Conservation (phyloP, 2,888 invertebrate genomes). For the Erebia palarica region DNA sequence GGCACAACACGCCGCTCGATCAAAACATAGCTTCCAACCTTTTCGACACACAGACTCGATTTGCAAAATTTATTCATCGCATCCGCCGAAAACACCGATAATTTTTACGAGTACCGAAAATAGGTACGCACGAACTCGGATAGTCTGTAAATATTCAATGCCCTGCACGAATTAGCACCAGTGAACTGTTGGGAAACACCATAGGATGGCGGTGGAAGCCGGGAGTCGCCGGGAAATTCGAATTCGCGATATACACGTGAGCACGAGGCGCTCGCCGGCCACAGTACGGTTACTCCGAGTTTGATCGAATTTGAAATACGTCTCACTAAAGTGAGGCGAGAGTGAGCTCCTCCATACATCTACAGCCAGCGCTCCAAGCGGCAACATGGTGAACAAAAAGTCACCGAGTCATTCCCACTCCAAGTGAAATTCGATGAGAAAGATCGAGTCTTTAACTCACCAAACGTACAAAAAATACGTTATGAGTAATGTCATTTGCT, state of each 20-base stretch:
- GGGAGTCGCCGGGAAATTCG: slow-evolving; percentile 72
- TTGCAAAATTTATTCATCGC: slow-evolving; percentile 82
- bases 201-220: slow-evolving; percentile 62
- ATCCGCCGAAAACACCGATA: slow-evolving; percentile 78
- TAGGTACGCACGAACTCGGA: slow-evolving; percentile 53
- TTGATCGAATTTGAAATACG: too few relatives aligned
- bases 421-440: too few relatives aligned
- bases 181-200: slow-evolving; percentile 72
- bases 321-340: too few relatives aligned
- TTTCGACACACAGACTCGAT: slow-evolving; percentile 79
- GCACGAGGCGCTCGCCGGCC: slow-evolving; percentile 86
- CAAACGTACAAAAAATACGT: too few relatives aligned
- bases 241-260: slow-evolving; percentile 68
- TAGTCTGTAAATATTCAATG: slow-evolving; percentile 53
- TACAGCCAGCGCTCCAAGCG: too few relatives aligned
- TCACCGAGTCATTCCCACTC: too few relatives aligned
- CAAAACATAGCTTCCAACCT: slow-evolving; percentile 78
- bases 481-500: too few relatives aligned
- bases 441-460: too few relatives aligned
- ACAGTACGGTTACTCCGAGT: too few relatives aligned
- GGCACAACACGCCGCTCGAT: slow-evolving; percentile 74
- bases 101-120: slow-evolving; percentile 72
- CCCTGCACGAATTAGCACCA: slow-evolving; percentile 69
- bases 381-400: too few relatives aligned
- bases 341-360: too few relatives aligned